phyloP scores from a whole-genome alignment of 2,797 vertebrate genomes.

The Pempheris klunzingeri region DNA sequence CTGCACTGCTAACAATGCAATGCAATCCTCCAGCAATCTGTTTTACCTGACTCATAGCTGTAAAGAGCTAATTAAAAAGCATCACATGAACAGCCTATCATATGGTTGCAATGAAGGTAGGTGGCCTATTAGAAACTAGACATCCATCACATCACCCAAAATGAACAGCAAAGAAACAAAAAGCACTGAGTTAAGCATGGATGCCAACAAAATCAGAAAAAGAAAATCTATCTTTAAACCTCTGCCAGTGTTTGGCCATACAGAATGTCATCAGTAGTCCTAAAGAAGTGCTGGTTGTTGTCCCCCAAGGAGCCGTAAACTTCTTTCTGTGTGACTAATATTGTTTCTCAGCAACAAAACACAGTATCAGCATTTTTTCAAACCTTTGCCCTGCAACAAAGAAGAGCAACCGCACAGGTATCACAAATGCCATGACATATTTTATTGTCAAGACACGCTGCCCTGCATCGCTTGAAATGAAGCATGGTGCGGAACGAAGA shows the following conservation, averaged over 20 bases:
- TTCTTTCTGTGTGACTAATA: constrained; percentile 51
- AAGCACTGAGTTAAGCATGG: neutral
- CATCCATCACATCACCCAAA: neutral
- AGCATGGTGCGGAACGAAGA: neutral
- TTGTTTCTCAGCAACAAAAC: constrained; percentile 46
- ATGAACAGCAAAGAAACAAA: neutral
- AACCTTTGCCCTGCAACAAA: constrained; percentile 36
- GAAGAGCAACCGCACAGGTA: constrained; percentile 21
- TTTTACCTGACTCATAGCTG: neutral
- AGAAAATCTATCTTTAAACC: neutral
- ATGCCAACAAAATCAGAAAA: neutral
- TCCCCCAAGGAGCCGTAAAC: constrained; percentile 47
- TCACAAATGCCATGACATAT: constrained; percentile 24
- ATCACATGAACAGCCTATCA: neutral
- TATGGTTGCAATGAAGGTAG: neutral
- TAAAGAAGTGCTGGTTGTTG: constrained; percentile 21
- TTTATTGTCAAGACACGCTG: neutral
- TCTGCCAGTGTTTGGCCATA: constrained; percentile 12
- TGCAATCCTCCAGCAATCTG: neutral
- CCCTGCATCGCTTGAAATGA: neutral
- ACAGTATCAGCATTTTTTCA: constrained; percentile 47
- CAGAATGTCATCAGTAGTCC: constrained; percentile 18
- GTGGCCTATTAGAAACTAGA: neutral
- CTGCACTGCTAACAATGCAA: neutral
- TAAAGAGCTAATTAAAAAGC: neutral